Conservation (phyloP, 2,113 vertebrate genomes). For the Leptobrachium ailaonicum region DNA sequence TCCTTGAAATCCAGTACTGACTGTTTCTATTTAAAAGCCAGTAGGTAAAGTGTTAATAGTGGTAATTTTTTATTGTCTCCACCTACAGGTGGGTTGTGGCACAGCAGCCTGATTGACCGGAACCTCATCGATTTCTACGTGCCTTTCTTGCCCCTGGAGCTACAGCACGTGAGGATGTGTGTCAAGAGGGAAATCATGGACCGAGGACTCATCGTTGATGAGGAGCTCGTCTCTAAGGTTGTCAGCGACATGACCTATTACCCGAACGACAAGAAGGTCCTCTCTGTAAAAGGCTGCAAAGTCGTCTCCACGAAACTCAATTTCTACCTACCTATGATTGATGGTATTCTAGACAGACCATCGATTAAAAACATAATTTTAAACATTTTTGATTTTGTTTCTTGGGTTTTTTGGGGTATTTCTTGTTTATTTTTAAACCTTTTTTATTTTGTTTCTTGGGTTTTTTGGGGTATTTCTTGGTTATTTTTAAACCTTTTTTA, state of each 20-base stretch:
- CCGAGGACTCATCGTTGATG: slow-evolving; percentile 57
- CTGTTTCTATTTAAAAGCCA: no score
- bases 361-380: no score
- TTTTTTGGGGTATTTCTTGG: no score
- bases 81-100: slow-evolving; percentile 87
- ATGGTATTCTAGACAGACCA: no score
- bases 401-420: no score
- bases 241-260: slow-evolving; percentile 84
- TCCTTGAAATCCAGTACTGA: no score
- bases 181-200: slow-evolving; percentile 73
- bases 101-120: slow-evolving; percentile 86
- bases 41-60: no score
- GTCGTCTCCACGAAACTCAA: slow-evolving; percentile 86
- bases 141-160: slow-evolving; percentile 91
- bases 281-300: slow-evolving; percentile 91
- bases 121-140: slow-evolving; percentile 94
- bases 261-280: slow-evolving; percentile 84
- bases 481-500: no score
- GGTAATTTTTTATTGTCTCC: not conserved
- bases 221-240: slow-evolving; percentile 67
- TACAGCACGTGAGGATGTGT: slow-evolving; percentile 86
- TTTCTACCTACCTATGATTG: slow-evolving; percentile 50
- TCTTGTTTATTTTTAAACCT: no score
- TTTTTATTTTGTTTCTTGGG: no score
- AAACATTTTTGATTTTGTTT: no score